phyloP scores from a whole-genome alignment of 2,888 invertebrate genomes.

The Torymus texanus region DNA sequence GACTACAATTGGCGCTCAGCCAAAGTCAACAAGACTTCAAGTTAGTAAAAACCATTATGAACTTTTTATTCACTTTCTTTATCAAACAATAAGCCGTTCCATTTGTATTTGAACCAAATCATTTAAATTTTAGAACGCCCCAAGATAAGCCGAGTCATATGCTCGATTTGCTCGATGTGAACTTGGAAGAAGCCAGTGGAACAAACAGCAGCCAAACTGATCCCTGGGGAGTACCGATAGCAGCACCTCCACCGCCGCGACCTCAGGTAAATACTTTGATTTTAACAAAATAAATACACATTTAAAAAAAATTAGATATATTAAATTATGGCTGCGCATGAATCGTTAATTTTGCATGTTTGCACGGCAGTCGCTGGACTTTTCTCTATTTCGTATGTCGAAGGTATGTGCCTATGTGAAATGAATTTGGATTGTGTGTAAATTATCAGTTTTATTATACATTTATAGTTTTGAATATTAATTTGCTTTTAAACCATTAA shows the following conservation, averaged over 20 bases:
- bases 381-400: slow-evolving; percentile 65
- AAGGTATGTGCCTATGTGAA: slow-evolving; percentile 63
- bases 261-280: slow-evolving; percentile 76
- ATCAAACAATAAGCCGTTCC: not conserved
- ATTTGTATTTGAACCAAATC: not conserved
- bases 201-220: slow-evolving; percentile 77
- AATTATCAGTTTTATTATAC: not conserved
- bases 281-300: too few relatives aligned
- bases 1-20: slow-evolving; percentile 94
- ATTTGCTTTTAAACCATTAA: too few relatives aligned
- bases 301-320: too few relatives aligned
- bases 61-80: not conserved
- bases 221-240: slow-evolving; percentile 84
- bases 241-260: slow-evolving; percentile 75
- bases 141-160: slow-evolving; percentile 81
- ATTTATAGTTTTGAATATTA: not conserved
- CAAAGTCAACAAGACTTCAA: slow-evolving; percentile 96
- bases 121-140: slow-evolving; percentile 66
- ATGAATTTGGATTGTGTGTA: slow-evolving; percentile 11
- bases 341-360: slow-evolving; percentile 57
- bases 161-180: slow-evolving; percentile 89
- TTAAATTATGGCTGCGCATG: slow-evolving; percentile 27
- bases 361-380: slow-evolving; percentile 70
- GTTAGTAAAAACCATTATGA: slow-evolving; percentile 75
- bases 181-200: slow-evolving; percentile 80